These are phyloP conservation scores for Amphimedon queenslandica DNA, from an alignment of 37 sponge, comb jelly and placozoan genomes.

Conservation along the genomic window DNA sequence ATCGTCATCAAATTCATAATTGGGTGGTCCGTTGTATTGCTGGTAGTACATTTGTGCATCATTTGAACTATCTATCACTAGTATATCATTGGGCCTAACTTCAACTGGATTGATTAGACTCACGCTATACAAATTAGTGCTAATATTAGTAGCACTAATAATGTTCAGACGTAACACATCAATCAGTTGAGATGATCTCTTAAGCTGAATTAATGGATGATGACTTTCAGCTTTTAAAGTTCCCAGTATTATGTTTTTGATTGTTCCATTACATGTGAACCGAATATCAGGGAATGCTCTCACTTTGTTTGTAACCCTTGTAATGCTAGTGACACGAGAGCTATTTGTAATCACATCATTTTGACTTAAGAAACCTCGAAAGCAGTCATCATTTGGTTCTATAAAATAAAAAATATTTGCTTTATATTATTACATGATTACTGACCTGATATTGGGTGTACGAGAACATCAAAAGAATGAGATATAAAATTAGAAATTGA, in stretches of 20 bases:
- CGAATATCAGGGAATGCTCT: neutral
- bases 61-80: neutral
- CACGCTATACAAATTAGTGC: neutral
- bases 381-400: too few relatives aligned
- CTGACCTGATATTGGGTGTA: too few relatives aligned
- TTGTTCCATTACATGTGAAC: slow-evolving; percentile 1
- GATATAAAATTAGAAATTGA: too few relatives aligned
- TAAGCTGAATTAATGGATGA: neutral
- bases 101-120: neutral
- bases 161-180: neutral
- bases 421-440: too few relatives aligned
- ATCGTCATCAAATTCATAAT: neutral
- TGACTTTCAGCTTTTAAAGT: neutral
- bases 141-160: neutral
- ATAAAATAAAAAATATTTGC: too few relatives aligned
- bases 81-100: neutral
- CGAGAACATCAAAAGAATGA: too few relatives aligned
- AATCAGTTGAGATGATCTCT: neutral
- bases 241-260: neutral
- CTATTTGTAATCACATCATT: neutral
- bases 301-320: neutral
- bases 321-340: neutral
- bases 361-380: neutral
- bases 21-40: neutral
- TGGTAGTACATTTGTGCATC: neutral